Percentiles rank a stretch among this genome's conserved stretches.
Conservation (phyloP, 2,888 invertebrate species). For the Globia sparganii region DNA sequence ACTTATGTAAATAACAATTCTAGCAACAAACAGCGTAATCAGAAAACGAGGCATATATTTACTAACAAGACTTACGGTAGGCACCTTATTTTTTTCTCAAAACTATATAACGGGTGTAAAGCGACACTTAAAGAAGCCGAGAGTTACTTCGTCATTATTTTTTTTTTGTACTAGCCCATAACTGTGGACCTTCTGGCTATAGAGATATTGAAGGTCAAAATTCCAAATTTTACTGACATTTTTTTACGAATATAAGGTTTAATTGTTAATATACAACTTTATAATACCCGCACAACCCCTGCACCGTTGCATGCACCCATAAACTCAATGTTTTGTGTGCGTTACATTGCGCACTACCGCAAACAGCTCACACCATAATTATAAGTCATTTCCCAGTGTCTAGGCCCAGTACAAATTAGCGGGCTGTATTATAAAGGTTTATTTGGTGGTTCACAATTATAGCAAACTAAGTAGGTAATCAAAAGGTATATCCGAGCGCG, state of each 20-base stretch:
- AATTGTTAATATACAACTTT: not conserved
- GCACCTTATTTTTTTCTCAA: slow-evolving; percentile 15
- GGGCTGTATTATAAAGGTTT: too few relatives aligned
- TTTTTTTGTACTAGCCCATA: not conserved
- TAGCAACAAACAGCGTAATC: slow-evolving; percentile 70
- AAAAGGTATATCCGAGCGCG: too few relatives aligned
- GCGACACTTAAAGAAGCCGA: not conserved
- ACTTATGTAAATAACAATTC: slow-evolving; percentile 66
- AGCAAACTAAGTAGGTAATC: too few relatives aligned
- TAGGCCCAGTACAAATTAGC: too few relatives aligned
- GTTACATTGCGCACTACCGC: not conserved
- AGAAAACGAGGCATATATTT: slow-evolving; percentile 77
- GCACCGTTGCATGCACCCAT: not conserved
- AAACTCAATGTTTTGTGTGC: not conserved
- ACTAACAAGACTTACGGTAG: slow-evolving; percentile 74
- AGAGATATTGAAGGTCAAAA: not conserved
- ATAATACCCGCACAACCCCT: not conserved
- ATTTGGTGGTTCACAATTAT: too few relatives aligned
- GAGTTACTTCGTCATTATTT: not conserved
- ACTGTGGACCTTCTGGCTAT: not conserved
- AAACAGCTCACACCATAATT: not conserved
- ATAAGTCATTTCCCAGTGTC: not conserved
- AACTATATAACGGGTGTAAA: not conserved
- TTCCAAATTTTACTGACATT: not conserved
- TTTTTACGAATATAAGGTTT: not conserved